phyloP scores from a whole-genome alignment of 2,888 invertebrate species.

The Coremacera marginata region DNA sequence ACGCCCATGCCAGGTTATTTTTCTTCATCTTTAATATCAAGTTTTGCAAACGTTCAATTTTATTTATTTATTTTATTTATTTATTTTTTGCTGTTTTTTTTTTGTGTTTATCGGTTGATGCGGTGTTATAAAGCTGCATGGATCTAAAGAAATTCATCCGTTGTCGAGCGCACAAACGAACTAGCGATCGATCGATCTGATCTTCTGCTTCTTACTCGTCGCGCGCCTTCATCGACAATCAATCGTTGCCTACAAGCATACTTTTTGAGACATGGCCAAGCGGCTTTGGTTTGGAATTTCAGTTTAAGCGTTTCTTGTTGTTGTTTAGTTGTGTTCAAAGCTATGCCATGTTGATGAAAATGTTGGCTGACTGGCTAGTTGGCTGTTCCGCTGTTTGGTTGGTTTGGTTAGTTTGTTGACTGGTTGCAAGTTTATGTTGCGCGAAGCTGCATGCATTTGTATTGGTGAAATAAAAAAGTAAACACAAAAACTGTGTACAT shows the following conservation, averaged over 20 bases:
- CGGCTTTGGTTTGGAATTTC: background rate
- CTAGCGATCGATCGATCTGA: background rate
- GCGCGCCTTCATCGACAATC: background rate
- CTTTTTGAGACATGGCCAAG: background rate
- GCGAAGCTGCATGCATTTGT: background rate
- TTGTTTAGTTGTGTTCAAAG: background rate
- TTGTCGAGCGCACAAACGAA: background rate
- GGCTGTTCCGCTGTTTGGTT: background rate
- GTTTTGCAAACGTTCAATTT: no score
- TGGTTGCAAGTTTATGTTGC: constrained; percentile 1
- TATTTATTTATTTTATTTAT: no score
- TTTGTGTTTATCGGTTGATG: no score
- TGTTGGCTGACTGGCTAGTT: no score
- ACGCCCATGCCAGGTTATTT: no score
- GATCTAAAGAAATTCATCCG: no score
- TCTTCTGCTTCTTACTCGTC: background rate
- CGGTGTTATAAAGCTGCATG: no score
- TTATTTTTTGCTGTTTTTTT: no score
- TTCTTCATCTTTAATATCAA: no score
- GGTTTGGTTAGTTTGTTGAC: background rate
- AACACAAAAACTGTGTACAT: background rate
- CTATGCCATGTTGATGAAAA: no score
- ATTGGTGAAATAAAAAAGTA: background rate
- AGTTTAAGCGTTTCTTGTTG: background rate
- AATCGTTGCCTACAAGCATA: background rate